phyloP scores from a whole-genome alignment of 2,888 invertebrate species.

The Scaptomyza parva region DNA sequence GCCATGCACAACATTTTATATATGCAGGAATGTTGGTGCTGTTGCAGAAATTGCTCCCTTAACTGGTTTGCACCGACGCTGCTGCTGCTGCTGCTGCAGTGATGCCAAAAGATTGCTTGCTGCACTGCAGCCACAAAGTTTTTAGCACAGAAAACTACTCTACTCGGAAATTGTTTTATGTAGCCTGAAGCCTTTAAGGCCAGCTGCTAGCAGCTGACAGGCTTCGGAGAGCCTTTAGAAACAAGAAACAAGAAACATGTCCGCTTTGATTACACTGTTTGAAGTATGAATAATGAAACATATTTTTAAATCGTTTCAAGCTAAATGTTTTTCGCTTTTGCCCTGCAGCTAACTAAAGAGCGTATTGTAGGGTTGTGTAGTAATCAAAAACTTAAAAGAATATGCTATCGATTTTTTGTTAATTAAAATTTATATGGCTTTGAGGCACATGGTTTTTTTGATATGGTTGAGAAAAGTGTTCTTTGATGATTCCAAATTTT shows the following conservation, averaged over 20 bases:
- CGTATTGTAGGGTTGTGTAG: too few relatives aligned
- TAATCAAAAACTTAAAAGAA: too few relatives aligned
- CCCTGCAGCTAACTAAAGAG: not conserved
- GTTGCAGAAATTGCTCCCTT: slow-evolving; percentile 23
- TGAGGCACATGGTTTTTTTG: too few relatives aligned
- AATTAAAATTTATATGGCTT: too few relatives aligned
- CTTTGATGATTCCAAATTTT: too few relatives aligned
- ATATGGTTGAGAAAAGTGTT: not conserved
- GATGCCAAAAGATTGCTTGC: not conserved
- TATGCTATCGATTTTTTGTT: not conserved
- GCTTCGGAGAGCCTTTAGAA: not conserved
- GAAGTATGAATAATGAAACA: slow-evolving; percentile 6
- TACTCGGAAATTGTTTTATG: slow-evolving; percentile 20
- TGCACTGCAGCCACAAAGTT: slow-evolving; percentile 6
- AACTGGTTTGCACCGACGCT: slow-evolving; percentile 59
- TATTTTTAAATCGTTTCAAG: not conserved
- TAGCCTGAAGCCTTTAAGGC: slow-evolving; percentile 15
- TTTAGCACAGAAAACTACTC: slow-evolving; percentile 10
- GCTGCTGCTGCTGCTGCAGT: too few relatives aligned
- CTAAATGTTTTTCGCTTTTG: not conserved
- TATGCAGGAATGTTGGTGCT: slow-evolving; percentile 37
- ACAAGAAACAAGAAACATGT: not conserved
- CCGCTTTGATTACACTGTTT: not conserved
- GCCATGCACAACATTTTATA: slow-evolving; percentile 22
- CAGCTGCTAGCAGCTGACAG: slow-evolving; percentile 11